These are phyloP conservation scores for Phthorimaea operculella DNA, from an alignment of 1,140 invertebrate species.

Conservation along the genomic window DNA sequence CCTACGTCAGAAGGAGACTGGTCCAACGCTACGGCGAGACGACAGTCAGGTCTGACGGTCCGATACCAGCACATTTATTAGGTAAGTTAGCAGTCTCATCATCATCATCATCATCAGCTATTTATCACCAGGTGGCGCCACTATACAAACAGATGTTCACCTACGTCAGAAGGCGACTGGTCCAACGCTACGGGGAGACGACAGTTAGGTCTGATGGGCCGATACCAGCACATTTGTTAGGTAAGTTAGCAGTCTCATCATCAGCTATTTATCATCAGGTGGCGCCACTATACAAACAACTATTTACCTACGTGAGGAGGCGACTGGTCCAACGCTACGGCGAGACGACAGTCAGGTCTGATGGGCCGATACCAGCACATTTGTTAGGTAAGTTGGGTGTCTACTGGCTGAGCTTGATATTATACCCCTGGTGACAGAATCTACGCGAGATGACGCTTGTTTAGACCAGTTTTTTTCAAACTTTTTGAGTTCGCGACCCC, in stretches of 20 bases:
- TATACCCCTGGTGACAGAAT: no score
- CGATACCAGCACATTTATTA: constrained; percentile 80
- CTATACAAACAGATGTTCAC: constrained; percentile 89
- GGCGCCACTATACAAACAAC: constrained; percentile 83
- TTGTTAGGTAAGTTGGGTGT: constrained; percentile 72
- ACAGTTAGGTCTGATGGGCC: constrained; percentile 76
- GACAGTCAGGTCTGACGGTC: constrained; percentile 74
- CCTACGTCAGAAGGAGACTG: constrained; percentile 82
- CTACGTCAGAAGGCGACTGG: constrained; percentile 80
- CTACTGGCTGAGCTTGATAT: no score
- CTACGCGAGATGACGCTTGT: no score
- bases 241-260: no score
- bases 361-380: constrained; percentile 82
- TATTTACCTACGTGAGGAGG: constrained; percentile 86
- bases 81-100: constrained; percentile 69
- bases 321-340: constrained; percentile 79
- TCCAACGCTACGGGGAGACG: constrained; percentile 74
- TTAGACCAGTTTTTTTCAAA: no score
- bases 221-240: constrained; percentile 80
- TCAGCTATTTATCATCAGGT: no score
- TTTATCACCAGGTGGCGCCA: constrained; percentile 71
- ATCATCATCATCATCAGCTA: no score
- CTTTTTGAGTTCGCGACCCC: no score
- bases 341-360: constrained; percentile 69
- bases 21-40: constrained; percentile 75